These are phyloP conservation scores for Caenorhabditis doughertyi DNA, from an alignment of 2,888 invertebrate genomes.

Conservation along the genomic window DNA sequence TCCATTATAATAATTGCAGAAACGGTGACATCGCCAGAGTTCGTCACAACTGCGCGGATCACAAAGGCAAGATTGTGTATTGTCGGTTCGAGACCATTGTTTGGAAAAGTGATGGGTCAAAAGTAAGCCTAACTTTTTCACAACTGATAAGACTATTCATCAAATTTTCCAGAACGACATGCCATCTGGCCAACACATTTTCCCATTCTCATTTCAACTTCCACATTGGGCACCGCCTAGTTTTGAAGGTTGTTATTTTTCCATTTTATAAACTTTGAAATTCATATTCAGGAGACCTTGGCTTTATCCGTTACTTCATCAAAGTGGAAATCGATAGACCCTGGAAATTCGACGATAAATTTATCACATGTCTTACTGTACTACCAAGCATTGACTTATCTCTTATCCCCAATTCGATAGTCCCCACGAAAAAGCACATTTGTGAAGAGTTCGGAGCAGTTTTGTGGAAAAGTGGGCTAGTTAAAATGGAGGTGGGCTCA, in stretches of 20 bases:
- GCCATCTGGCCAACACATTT: constrained; percentile 43
- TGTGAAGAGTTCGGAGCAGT: constrained; percentile 48
- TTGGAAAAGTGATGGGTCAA: constrained; percentile 52
- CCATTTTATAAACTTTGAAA: neutral
- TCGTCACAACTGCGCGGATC: constrained; percentile 62
- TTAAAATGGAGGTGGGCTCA: constrained; percentile 39
- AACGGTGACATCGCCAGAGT: constrained; percentile 56
- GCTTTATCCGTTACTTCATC: constrained; percentile 60
- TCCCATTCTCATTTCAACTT: constrained; percentile 57
- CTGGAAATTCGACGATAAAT: constrained; percentile 65
- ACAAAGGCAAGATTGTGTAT: constrained; percentile 58
- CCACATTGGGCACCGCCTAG: constrained; percentile 57
- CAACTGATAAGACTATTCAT: too few relatives aligned
- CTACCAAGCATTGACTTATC: constrained; percentile 46
- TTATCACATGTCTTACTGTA: constrained; percentile 49
- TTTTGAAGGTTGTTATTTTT: constrained; percentile 39
- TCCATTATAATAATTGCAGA: too few relatives aligned
- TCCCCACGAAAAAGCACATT: constrained; percentile 31
- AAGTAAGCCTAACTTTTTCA: constrained; percentile 7
- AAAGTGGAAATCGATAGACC: constrained; percentile 62
- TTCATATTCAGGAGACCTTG: constrained; percentile 42
- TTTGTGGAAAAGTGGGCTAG: constrained; percentile 38
- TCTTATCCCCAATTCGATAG: constrained; percentile 33
- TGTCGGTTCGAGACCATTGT: constrained; percentile 35
- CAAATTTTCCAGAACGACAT: constrained; percentile 55